These are phyloP conservation scores for Xenopus petersii DNA, from an alignment of 2,797 vertebrate species.

Conservation along the genomic window DNA sequence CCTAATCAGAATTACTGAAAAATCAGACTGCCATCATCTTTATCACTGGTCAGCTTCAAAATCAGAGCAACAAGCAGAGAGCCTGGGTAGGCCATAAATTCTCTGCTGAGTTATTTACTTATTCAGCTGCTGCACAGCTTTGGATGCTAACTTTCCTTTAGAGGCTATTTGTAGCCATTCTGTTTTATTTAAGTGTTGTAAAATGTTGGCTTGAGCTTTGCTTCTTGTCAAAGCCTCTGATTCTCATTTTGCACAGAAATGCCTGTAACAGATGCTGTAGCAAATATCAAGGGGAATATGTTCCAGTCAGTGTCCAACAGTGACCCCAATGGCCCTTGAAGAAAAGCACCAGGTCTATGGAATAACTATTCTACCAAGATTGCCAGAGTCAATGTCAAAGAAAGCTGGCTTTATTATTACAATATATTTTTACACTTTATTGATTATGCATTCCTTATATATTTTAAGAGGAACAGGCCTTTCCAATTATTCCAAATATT, in stretches of 20 bases:
- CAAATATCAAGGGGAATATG: slow-evolving; percentile 32
- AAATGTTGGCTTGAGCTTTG: slow-evolving; percentile 31
- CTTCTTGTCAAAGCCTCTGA: slow-evolving; percentile 25
- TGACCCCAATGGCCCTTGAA: slow-evolving; percentile 10
- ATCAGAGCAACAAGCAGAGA: too few relatives aligned
- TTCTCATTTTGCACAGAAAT: slow-evolving; percentile 34
- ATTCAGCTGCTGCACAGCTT: slow-evolving; percentile 27
- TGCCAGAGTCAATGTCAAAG: too few relatives aligned
- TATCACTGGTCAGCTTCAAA: too few relatives aligned
- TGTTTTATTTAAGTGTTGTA: slow-evolving; percentile 35
- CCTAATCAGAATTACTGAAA: too few relatives aligned
- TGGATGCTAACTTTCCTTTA: slow-evolving; percentile 10
- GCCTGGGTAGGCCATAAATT: background rate
- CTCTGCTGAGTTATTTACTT: slow-evolving; percentile 7
- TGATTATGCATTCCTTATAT: too few relatives aligned
- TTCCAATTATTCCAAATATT: too few relatives aligned
- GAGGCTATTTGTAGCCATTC: slow-evolving; percentile 11
- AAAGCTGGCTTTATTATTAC: too few relatives aligned
- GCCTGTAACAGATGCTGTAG: slow-evolving; percentile 30
- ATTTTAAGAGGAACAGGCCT: too few relatives aligned
- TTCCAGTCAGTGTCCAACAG: slow-evolving; percentile 20
- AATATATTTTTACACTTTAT: too few relatives aligned
- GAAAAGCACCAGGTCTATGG: too few relatives aligned
- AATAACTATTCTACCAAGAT: too few relatives aligned
- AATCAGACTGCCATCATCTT: too few relatives aligned